A percentile compares a stretch with the other conserved stretches of the same genome.
Evolutionary conservation across 1,140 invertebrate genomes (phyloP).

Genomic region (Telenomus remus): DNA sequence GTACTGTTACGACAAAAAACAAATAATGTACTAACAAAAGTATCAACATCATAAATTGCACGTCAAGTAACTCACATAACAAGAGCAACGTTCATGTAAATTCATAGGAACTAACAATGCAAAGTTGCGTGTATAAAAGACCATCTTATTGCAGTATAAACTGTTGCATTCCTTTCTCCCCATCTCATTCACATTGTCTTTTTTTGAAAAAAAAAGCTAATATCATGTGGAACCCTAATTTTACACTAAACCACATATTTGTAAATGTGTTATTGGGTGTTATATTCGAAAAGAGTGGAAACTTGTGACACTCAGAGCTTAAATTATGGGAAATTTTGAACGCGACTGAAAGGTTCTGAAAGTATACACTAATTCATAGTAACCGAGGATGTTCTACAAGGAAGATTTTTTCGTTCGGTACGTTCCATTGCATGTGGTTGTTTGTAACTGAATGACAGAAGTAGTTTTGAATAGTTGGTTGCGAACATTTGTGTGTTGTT

Average conservation of each 20-base stretch:
- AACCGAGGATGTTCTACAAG: background rate
- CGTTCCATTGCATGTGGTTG: conserved; percentile 30
- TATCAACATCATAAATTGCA: conserved; percentile 59
- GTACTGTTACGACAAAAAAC: conserved; percentile 62
- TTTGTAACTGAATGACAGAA: conserved; percentile 11
- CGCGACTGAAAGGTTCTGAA: no score
- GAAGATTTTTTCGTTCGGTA: conserved; percentile 16
- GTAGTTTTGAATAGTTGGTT: conserved; percentile 8
- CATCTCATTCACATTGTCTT: conserved; percentile 22
- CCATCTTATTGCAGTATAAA: conserved; percentile 53
- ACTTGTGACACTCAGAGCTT: no score
- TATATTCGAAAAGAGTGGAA: no score
- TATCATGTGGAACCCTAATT: no score
- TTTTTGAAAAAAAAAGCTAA: background rate
- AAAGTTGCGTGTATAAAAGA: conserved; percentile 69
- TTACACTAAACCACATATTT: no score
- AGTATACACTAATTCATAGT: no score
- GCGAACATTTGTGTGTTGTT: conserved; percentile 13
- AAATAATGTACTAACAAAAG: conserved; percentile 40
- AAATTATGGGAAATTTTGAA: no score
- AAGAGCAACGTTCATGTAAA: conserved; percentile 65
- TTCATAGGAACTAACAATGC: conserved; percentile 71
- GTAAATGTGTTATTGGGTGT: no score
- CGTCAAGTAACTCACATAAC: conserved; percentile 64
- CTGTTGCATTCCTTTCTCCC: conserved; percentile 46